phyloP scores from a whole-genome alignment of 2,797 vertebrate species.

The Malurus splendens region DNA sequence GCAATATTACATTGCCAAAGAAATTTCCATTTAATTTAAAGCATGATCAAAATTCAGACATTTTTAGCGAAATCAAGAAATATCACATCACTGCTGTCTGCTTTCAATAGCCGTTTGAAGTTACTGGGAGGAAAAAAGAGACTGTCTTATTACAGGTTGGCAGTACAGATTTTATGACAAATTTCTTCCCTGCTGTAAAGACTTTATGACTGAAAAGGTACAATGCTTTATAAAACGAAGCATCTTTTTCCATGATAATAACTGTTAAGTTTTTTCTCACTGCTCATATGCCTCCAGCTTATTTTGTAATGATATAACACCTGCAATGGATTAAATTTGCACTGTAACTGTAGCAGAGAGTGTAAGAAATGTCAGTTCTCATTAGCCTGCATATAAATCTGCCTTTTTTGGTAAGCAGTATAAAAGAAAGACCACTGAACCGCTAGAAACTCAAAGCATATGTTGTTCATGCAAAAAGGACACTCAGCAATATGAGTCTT shows the following conservation, averaged over 20 bases:
- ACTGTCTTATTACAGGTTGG: constrained; percentile 3
- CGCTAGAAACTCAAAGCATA: constrained; percentile 56
- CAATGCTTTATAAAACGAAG: background rate
- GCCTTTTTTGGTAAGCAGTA: constrained; percentile 36
- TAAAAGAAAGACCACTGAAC: constrained; percentile 40
- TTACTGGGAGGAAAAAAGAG: background rate
- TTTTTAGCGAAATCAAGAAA: constrained; percentile 24
- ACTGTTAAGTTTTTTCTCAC: constrained; percentile 17
- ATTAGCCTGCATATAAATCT: constrained; percentile 66
- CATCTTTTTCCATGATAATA: constrained; percentile 16
- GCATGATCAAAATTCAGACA: background rate
- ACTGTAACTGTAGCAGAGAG: constrained; percentile 29
- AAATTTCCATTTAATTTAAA: constrained; percentile 18
- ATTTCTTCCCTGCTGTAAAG: constrained; percentile 27
- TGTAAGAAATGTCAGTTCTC: constrained; percentile 60
- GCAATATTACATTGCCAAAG: background rate
- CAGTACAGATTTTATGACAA: background rate
- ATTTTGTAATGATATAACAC: constrained; percentile 43
- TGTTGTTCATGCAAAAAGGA: constrained; percentile 51
- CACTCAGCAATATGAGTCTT: background rate
- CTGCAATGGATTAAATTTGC: constrained; percentile 43
- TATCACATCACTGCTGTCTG: background rate
- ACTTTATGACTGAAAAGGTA: constrained; percentile 13
- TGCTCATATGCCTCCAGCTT: constrained; percentile 33
- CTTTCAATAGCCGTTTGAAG: background rate